A percentile compares a stretch with the other conserved stretches of the same genome.
Evolutionary conservation across 2,888 invertebrate species (phyloP).

Genomic region (Apocheima hispidaria): DNA sequence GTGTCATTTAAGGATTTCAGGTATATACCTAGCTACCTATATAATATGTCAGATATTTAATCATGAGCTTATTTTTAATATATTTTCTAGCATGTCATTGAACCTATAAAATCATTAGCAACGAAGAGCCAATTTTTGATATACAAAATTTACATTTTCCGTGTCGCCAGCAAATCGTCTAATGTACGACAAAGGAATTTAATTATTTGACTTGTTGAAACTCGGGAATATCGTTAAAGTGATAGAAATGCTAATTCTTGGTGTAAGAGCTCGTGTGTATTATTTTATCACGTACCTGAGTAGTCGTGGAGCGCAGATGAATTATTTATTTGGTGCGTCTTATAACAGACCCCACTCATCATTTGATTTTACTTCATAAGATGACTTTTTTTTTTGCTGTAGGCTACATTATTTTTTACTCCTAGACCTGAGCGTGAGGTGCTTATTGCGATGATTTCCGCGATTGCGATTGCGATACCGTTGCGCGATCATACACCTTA

Average conservation of each 20-base stretch:
- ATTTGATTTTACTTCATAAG: neutral
- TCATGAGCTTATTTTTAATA: no score
- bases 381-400: neutral
- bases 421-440: no score
- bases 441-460: no score
- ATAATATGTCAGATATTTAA: neutral
- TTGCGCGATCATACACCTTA: no score
- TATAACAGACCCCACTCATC: neutral
- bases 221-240: no score
- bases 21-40: neutral
- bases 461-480: no score
- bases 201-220: slow-evolving; percentile 19
- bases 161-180: neutral
- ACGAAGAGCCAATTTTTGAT: no score
- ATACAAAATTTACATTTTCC: slow-evolving; percentile 6
- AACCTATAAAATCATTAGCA: neutral
- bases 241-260: neutral
- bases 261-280: neutral
- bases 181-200: slow-evolving; percentile 11
- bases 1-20: neutral
- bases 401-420: no score
- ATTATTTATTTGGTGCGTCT: neutral
- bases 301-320: neutral
- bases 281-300: slow-evolving; percentile 3
- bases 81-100: no score